Conservation (phyloP, 2,113 vertebrate genomes). For the Nansenia antarctica region DNA sequence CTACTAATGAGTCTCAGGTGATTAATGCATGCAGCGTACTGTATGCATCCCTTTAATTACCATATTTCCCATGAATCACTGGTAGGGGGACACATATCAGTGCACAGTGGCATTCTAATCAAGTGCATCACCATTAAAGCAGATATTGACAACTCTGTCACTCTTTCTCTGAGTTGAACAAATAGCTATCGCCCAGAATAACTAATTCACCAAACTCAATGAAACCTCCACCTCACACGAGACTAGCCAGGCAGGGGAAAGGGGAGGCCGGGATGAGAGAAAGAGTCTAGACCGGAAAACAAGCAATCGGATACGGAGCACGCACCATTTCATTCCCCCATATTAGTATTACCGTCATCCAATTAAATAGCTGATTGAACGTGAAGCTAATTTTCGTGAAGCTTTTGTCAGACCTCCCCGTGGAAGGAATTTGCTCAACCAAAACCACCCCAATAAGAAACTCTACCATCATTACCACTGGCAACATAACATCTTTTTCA, state of each 20-base stretch:
- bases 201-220: conserved; percentile 3
- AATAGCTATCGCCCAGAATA: conserved; percentile 24
- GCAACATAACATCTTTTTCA: too few species aligned
- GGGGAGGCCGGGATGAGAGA: not conserved
- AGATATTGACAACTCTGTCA: conserved; percentile 14
- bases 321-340: too few species aligned
- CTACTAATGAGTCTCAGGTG: conserved; percentile 36
- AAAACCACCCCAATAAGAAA: too few species aligned
- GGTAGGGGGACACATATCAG: not conserved
- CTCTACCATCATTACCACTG: too few species aligned
- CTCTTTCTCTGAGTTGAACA: conserved; percentile 6
- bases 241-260: not conserved
- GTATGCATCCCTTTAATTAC: conserved; percentile 15
- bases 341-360: conserved; percentile 39
- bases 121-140: conserved; percentile 13
- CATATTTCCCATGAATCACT: conserved; percentile 22
- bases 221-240: not conserved
- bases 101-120: conserved; percentile 9
- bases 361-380: conserved; percentile 44
- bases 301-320: not conserved
- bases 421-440: too few species aligned
- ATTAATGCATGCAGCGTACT: conserved; percentile 34
- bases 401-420: too few species aligned
- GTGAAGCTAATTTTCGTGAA: conserved; percentile 12
- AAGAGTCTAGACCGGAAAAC: conserved; percentile 9